Base-by-base conservation (phyloP, 2,888 invertebrate genomes). In the Drosophila buzzatii region DNA sequence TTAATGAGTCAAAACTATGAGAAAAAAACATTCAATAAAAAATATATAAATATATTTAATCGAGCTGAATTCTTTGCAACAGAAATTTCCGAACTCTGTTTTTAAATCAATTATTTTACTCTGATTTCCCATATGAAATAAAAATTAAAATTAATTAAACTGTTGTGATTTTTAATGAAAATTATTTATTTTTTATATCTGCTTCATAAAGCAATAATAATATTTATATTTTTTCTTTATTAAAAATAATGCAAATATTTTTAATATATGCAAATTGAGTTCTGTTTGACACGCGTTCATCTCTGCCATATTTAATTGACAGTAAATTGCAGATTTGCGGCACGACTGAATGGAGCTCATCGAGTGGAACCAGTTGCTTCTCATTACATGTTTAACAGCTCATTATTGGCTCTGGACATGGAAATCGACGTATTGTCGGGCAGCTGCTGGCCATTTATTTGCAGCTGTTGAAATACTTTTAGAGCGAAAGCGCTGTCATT, bases 401-500 rank as follows among this genome's bases (percentile, higher is more conserved):
- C 14, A 66, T 67, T 9, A 64, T 51, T 57, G 47, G 20, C 39
- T 18, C 18, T 33, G 59, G 37, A 41, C 35, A 23, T 35, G 73
- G 44, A 57, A 57, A 62, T 73, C 51, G 61, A 75, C 56, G 39
- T 33, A 33, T 62, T 56, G 65, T 16, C 35, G 53, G 42, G 61
- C 60, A 60, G 55, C 62, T 76, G 61, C 57, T 67, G 67, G 53
- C 60, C 57, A 64, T 79, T 81, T 65, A 67, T 60, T 51, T 33
- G 31, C 57, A 57, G 64, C 64, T 62, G 79, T 45, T 53, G n/a
- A 27, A 57, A 35, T 61, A 64, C 58, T 63, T 73, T 51, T 59
- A 35, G 42, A 20, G 8, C 39, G 53, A 70, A 68, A 62, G 53
- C 65, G 61, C 58, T 62, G 52, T 72, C 85, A 89, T 85, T 85